A percentile compares a stretch with the other conserved stretches of the same genome.
Conservation (phyloP, 2,113 vertebrate species). For the Ovis canadensis region DNA sequence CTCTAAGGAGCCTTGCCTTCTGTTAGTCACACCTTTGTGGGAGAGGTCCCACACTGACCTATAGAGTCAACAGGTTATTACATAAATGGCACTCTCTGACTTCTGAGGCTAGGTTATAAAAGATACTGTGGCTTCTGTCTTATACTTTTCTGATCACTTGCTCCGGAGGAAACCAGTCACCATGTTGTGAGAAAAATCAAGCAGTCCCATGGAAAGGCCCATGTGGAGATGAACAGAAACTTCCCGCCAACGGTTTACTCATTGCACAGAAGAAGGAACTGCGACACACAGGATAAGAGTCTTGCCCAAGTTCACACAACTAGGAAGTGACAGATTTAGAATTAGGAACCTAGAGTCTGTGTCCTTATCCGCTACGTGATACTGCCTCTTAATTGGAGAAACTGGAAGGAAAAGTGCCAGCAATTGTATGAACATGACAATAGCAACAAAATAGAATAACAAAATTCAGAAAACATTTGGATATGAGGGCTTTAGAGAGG, state of each 20-base stretch:
- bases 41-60: not conserved
- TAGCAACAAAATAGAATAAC: not conserved
- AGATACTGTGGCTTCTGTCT: not conserved
- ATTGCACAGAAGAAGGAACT: not conserved
- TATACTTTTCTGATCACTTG: not conserved
- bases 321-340: not conserved
- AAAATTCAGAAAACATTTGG: not conserved
- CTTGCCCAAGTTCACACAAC: not conserved
- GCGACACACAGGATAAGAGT: not conserved
- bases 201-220: not conserved
- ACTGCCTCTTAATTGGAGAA: not conserved
- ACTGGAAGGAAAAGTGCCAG: not conserved
- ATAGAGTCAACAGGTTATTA: not conserved
- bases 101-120: not conserved
- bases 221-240: not conserved
- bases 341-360: not conserved
- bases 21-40: not conserved
- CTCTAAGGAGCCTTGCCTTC: fast-evolving
- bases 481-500: not conserved
- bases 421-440: not conserved
- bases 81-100: not conserved
- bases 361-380: not conserved
- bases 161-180: not conserved
- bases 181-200: not conserved
- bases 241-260: too few species aligned